These are phyloP conservation scores for Oreocharis arfaki DNA, from an alignment of 2,113 vertebrate species.

Conservation along the genomic window DNA sequence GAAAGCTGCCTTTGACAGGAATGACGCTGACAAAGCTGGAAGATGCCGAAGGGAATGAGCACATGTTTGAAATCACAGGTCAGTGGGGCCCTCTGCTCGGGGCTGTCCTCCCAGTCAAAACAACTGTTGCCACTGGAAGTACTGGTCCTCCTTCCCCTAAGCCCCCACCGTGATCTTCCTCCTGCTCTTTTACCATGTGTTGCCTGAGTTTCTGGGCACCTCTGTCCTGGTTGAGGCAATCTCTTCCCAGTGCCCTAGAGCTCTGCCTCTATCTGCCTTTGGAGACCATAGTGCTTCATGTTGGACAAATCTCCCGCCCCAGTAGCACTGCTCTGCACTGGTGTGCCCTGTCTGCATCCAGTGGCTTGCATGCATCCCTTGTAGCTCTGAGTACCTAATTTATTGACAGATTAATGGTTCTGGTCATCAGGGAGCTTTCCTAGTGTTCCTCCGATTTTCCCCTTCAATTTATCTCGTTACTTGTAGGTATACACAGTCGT, in stretches of 20 bases:
- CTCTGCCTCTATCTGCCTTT: not conserved
- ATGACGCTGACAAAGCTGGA: conserved; percentile 85
- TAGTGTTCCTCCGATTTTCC: not conserved
- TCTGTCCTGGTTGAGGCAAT: not conserved
- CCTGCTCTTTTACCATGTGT: not conserved
- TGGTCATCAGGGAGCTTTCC: not conserved
- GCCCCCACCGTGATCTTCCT: fast-evolving
- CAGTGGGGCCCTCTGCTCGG: not conserved
- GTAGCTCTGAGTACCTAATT: not conserved
- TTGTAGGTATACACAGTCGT: not conserved
- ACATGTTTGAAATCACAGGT: conserved; percentile 93
- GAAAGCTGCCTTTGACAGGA: conserved; percentile 82
- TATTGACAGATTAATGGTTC: not conserved
- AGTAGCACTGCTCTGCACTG: not conserved
- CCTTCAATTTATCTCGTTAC: not conserved
- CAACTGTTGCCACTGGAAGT: not conserved
- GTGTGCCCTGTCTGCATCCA: fast-evolving
- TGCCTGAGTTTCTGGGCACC: not conserved
- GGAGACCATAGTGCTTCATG: fast-evolving
- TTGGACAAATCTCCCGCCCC: not conserved
- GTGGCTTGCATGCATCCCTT: not conserved
- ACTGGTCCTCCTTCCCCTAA: not conserved
- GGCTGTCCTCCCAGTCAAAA: not conserved
- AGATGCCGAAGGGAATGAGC: conserved; percentile 80
- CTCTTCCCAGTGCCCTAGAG: not conserved